Evolutionary conservation across 2,113 vertebrate species (phyloP), one percentile per base, ranked within the genome.

Genomic region (Seriola dumerili): DNA sequence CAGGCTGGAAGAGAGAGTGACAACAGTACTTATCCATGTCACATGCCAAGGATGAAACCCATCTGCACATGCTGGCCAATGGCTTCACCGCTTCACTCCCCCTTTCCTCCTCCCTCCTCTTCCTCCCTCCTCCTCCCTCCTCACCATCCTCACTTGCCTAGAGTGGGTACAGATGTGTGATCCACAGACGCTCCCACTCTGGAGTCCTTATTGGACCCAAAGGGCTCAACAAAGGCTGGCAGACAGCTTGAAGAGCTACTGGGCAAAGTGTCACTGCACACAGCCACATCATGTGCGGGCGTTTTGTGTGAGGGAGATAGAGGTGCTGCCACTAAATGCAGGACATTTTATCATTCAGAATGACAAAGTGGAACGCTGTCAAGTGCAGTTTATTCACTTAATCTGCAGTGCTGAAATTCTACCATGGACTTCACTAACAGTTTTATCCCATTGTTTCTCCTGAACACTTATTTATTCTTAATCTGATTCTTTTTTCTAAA

Each of bases 81-180:
- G 48, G 68, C 85, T 73, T n/a, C 55, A 32, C 46, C 17, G 6
- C 48, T 66, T 11, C 74, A 23, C 61, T 36, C 21, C 17, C 29
- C 46, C 2, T 17, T 38, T 12, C 46, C 4, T 38, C 23, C 8
- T 2, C 52, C 7, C 1, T 21, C 23, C 34, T 13, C 48, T 4
- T 5, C 3, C 23, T 25, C 11, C 46, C n/a, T 0, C 59, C 59
- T 25, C 57, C 12, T 3, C 11, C 67, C 48, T 42, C 57, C 57
- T 34, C 76, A 25, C 52, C 77, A 81, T 71, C 55, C 83, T 88
- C 66, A 13, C 50, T 86, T 34, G 86, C 87, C 88, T 89, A 79
- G 83, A 91, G 88, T 93, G 90, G 80, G 80, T 91, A 82, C 92
- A 91, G 91, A 92, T 92, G 92, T 93, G 89, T 72, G 86, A 86